Percentiles rank a stretch among this genome's conserved stretches.
These are phyloP conservation scores for Clivina fossor DNA, from an alignment of 2,888 invertebrate genomes.

Conservation along the genomic window DNA sequence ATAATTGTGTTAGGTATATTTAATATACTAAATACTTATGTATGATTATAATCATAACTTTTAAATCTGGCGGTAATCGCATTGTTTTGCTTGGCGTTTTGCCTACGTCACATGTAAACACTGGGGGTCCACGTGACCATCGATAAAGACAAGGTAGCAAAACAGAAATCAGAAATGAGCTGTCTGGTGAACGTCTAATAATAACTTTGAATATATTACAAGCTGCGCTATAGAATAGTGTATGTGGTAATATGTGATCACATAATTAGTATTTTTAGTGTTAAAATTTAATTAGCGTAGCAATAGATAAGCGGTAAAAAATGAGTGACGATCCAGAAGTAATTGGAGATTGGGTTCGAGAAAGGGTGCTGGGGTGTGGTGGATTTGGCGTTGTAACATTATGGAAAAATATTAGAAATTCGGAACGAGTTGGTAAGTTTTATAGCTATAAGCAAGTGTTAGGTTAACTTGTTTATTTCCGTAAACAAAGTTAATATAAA, in stretches of 20 bases:
- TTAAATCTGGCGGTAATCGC: no score
- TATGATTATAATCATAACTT: no score
- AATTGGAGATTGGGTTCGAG: conserved; percentile 62
- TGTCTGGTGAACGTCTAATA: no score
- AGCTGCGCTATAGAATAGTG: not conserved
- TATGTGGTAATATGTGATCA: not conserved
- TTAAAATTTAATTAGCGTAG: not conserved
- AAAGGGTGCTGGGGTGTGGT: conserved; percentile 68
- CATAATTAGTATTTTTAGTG: not conserved
- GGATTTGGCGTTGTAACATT: conserved; percentile 73
- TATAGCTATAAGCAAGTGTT: not conserved
- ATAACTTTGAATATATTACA: no score
- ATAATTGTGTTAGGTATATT: no score
- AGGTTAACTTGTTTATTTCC: not conserved
- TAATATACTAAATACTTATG: no score
- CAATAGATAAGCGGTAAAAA: conserved; percentile 3
- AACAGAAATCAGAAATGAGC: no score
- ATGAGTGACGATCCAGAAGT: conserved; percentile 54
- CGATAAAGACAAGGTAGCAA: no score
- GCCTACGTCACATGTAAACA: no score
- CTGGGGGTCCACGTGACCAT: no score
- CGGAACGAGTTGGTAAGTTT: conserved; percentile 63
- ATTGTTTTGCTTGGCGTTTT: no score
- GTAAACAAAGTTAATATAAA: conserved; percentile 1
- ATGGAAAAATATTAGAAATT: conserved; percentile 65